Evolutionary conservation across 2,113 vertebrate species (phyloP), one percentile per base, ranked within the genome.

Genomic region (Phodopus roborovskii): DNA sequence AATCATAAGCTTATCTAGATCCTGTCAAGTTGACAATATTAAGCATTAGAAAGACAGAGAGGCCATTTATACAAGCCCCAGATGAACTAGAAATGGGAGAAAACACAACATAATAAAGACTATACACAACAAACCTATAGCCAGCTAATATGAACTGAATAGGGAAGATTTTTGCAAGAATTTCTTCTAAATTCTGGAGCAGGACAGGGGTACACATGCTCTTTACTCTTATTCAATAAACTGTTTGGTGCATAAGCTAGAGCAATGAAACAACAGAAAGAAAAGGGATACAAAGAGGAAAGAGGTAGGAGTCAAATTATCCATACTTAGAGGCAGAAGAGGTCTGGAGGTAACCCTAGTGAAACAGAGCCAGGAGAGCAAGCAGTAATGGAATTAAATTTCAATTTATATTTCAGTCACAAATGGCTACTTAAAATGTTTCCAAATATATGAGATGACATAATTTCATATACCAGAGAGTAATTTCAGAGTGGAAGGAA

Each of bases 321-420:
- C 62, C 8, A 17, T 50, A 66, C 19, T 13, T 33, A 30, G 26
- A 85, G 16, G 42, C 11, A n/a, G 53, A 39, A 82, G 50, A 58
- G 36, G 12, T 60, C 56, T 39, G 20, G 39, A 60, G 53, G 42
- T 30, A 84, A 26, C 39, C 22, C 81, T 45, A 19, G 58, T 6
- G n/a, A 64, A 24, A 30, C 30, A 13, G 39, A 28, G 26, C 4
- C 13, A 45, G 13, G 15, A 30, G 20, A 8, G 15, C 0, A 3
- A 33, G 30, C 2, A 1, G 7, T 45, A 17, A 83, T 83, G 26
- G 8, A 66, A 48, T 82, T 88, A 90, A n/a, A 73, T 86, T 90
- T 90, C 82, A 93, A 96, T 64, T 89, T 93, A 64, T 64, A 73
- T 70, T 93, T 75, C 12, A n/a, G 56, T 78, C 48, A 50, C 62